A percentile compares a stretch with the other conserved stretches of the same genome.
These are phyloP conservation scores for Gadus macrocephalus DNA, from an alignment of 2,113 vertebrate species.

Conservation along the genomic window DNA sequence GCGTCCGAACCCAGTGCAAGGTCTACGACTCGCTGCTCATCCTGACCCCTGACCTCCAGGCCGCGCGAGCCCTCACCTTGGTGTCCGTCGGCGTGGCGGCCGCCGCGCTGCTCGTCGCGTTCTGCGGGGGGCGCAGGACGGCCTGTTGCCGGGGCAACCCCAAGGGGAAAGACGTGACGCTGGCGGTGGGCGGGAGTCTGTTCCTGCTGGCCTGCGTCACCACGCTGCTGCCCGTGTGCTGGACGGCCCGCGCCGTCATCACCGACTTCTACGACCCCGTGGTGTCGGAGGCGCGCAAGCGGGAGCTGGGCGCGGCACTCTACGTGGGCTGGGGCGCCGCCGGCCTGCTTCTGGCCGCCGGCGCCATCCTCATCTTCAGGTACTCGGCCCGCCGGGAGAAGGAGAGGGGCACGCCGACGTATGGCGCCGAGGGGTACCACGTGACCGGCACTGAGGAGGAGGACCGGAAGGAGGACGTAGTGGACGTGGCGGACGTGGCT, in stretches of 20 bases:
- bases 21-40: constrained; percentile 79
- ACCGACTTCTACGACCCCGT: constrained; percentile 64
- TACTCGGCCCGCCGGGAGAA: constrained; percentile 45
- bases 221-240: constrained; percentile 69
- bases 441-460: too few species aligned
- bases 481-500: too few species aligned
- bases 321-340: constrained; percentile 72
- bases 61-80: constrained; percentile 81
- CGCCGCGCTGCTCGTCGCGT: constrained; percentile 55
- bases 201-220: constrained; percentile 62
- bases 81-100: constrained; percentile 68
- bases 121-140: constrained; percentile 58
- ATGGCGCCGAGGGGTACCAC: too few species aligned
- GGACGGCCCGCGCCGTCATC: constrained; percentile 68
- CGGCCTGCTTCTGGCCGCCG: constrained; percentile 58
- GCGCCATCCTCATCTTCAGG: constrained; percentile 57
- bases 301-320: constrained; percentile 69
- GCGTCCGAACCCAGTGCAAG: constrained; percentile 81
- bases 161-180: constrained; percentile 55
- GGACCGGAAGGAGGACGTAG: too few species aligned
- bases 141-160: constrained; percentile 39
- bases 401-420: neutral
- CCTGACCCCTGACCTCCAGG: constrained; percentile 76
- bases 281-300: constrained; percentile 55
- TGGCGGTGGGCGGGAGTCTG: constrained; percentile 60